Evolutionary conservation across 1,140 invertebrate genomes (phyloP).

Genomic region (Eriocheir sinensis): DNA sequence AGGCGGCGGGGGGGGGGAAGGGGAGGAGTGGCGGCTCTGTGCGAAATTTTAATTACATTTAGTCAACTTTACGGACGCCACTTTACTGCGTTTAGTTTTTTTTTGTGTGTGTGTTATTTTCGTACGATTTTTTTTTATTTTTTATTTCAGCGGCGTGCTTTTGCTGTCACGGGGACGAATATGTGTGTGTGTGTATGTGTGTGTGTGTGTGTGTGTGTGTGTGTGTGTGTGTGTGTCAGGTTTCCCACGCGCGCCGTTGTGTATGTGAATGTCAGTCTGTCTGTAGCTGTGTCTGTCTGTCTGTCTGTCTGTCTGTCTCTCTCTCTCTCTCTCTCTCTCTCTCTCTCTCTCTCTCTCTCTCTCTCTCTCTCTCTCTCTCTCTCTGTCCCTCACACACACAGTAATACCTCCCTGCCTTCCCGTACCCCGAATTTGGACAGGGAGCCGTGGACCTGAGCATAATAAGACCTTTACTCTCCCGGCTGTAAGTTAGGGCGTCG

Average conservation of each 20-base stretch:
- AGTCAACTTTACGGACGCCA: not conserved
- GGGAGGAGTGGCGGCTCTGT: too few species aligned
- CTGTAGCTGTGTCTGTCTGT: not conserved
- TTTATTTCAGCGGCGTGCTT: not conserved
- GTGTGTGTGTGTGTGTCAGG: not conserved
- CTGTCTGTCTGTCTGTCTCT: not conserved
- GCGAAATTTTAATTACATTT: slow-evolving; percentile 9
- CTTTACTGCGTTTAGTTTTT: not conserved
- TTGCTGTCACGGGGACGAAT: not conserved
- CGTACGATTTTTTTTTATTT: too few species aligned
- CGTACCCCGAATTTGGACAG: too few species aligned
- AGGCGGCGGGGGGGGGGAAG: not conserved
- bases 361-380: slow-evolving; percentile 10
- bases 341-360: slow-evolving; percentile 4
- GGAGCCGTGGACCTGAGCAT: too few species aligned
- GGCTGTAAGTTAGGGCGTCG: too few species aligned
- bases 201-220: too few species aligned
- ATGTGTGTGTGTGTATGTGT: too few species aligned
- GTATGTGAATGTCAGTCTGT: too few species aligned
- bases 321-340: slow-evolving; percentile 5
- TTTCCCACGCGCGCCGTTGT: too few species aligned
- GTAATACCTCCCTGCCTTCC: too few species aligned
- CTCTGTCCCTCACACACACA: not conserved
- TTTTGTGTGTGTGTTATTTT: not conserved
- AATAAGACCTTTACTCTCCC: too few species aligned